Percentiles rank a stretch among this genome's conserved stretches.
These are phyloP conservation scores for Drosophila leontia DNA, from an alignment of 1,140 invertebrate species.

Conservation along the genomic window DNA sequence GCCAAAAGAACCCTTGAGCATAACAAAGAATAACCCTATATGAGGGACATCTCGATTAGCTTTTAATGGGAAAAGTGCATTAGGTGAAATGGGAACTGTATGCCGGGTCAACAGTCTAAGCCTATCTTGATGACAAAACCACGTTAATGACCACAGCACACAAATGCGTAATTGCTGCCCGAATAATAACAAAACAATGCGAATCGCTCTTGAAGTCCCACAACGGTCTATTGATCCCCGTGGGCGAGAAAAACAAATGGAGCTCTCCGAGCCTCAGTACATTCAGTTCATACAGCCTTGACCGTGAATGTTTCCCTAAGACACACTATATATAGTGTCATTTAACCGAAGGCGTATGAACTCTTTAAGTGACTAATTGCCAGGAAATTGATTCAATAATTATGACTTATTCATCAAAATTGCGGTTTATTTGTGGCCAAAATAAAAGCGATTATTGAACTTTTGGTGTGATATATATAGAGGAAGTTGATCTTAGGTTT, in stretches of 20 bases:
- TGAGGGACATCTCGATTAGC: constrained; percentile 15
- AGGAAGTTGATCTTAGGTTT: neutral
- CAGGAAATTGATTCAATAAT: constrained; percentile 30
- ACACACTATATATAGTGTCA: neutral
- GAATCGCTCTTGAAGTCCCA: constrained; percentile 42
- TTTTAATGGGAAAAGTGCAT: constrained; percentile 7
- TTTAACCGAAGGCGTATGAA: constrained; percentile 32
- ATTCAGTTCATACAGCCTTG: constrained; percentile 25
- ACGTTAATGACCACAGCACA: constrained; percentile 36
- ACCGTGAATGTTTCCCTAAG: constrained; percentile 45
- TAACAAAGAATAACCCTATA: constrained; percentile 4
- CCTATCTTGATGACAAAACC: constrained; percentile 22
- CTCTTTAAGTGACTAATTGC: constrained; percentile 32
- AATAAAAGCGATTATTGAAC: constrained; percentile 1
- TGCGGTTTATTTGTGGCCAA: neutral
- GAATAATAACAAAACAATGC: constrained; percentile 40
- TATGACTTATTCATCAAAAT: neutral
- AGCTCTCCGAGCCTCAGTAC: constrained; percentile 5
- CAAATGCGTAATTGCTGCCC: constrained; percentile 38
- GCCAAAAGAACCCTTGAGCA: neutral
- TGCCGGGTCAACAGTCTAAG: constrained; percentile 27
- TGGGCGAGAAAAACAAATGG: constrained; percentile 53
- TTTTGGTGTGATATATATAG: neutral
- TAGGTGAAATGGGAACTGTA: neutral
- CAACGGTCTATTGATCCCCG: constrained; percentile 34